Evolutionary conservation across 1,140 invertebrate species (phyloP).

Genomic region (Dendrolimus punctatus): DNA sequence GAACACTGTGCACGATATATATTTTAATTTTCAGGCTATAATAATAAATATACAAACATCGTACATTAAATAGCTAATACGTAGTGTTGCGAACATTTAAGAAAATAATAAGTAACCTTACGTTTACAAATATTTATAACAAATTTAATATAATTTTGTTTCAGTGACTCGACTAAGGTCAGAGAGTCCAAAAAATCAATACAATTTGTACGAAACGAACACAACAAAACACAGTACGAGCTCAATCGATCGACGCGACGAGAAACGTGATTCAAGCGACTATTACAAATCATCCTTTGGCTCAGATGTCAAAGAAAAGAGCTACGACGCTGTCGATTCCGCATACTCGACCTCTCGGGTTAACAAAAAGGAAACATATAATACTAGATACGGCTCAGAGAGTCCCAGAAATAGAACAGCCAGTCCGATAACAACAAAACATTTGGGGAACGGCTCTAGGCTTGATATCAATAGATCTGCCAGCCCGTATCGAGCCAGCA

Average conservation of each 20-base stretch:
- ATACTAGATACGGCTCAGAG: slow-evolving; percentile 55
- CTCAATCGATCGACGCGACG: slow-evolving; percentile 53
- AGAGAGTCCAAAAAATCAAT: slow-evolving; percentile 60
- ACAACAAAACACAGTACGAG: slow-evolving; percentile 42
- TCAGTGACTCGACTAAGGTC: slow-evolving; percentile 55
- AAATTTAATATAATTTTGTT: slow-evolving; percentile 16
- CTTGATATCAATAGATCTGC: slow-evolving; percentile 53
- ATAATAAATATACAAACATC: too few species aligned
- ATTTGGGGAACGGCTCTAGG: slow-evolving; percentile 57
- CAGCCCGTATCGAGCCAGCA: slow-evolving; percentile 58
- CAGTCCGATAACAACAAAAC: slow-evolving; percentile 66
- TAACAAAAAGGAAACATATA: slow-evolving; percentile 48
- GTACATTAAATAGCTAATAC: too few species aligned
- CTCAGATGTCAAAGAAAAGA: slow-evolving; percentile 55
- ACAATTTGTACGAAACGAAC: slow-evolving; percentile 52
- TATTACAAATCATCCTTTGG: slow-evolving; percentile 58
- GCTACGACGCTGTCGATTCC: slow-evolving; percentile 60
- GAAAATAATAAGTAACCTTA: too few species aligned
- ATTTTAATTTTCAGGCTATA: too few species aligned
- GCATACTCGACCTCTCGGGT: slow-evolving; percentile 46
- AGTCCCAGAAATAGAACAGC: slow-evolving; percentile 60
- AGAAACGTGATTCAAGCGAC: slow-evolving; percentile 51
- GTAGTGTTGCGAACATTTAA: too few species aligned
- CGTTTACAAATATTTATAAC: too few species aligned
- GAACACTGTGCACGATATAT: too few species aligned